Evolutionary conservation across 2,888 invertebrate species (phyloP), one percentile per base, ranked within the genome.

Genomic region (Neria commutata): DNA sequence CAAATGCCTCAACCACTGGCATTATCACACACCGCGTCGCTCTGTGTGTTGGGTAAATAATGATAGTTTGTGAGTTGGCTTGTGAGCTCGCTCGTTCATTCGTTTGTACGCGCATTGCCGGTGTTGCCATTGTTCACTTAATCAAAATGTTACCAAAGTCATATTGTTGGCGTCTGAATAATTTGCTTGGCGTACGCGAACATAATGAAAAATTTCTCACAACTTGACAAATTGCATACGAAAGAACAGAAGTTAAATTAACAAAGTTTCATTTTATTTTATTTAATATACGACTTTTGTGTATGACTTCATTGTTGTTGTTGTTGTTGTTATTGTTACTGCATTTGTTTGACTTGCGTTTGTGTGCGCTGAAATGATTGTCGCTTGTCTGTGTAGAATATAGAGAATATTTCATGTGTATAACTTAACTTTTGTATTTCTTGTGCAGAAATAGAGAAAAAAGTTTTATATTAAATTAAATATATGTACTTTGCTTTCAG

Each of bases 61-160:
- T 14, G 37, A 37, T 37, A 37, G 37, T 37, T 37, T 37, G 37
- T 37, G n/a, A n/a, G n/a, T 37, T 5, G n/a, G n/a, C n/a, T 6
- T 37, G n/a, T 29, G 37, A 4, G 37, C 37, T 37, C n/a, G 6
- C 37, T 37, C 5, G 29, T 29, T 5, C 29, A 29, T n/a, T n/a
- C n/a, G n/a, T n/a, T n/a, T n/a, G n/a, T n/a, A n/a, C n/a, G n/a
- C n/a, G n/a, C n/a, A n/a, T n/a, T n/a, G n/a, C 37, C 3, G n/a
- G 10, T n/a, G 37, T 37, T 37, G 37, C 37, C 37, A 37, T 37
- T 37, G 10, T 37, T 37, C 37, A n/a, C 37, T 37, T 37, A 37
- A 37, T 37, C 37, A 37, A 37, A 37, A 37, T 37, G 37, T 37
- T 37, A n/a, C 37, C 37, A 37, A 37, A 37, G 37, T 37, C 37